Base-by-base conservation (phyloP, 1,140 invertebrate genomes). In the Drosophila tsacasi region DNA sequence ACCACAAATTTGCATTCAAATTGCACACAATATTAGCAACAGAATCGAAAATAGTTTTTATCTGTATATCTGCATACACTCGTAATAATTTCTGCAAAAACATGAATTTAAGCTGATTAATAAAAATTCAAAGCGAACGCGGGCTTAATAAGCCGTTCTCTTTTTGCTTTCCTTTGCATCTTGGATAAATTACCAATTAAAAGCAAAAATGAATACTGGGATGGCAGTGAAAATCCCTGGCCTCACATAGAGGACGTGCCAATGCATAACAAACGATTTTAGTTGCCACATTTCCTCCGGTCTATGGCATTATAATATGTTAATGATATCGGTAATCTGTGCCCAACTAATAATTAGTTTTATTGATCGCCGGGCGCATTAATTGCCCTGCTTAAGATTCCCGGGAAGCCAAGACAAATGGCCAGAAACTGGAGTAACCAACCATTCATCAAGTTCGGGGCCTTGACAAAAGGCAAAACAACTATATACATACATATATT, bases 1-100 rank as follows among this genome's bases (percentile, higher is more conserved):
- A 90, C 85, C 85, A 62, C 85, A 90, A 76, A 90, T 90, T 82
- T 90, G 75, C 81, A 79, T 85, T 90, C 68, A 82, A 90, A 76
- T 71, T 54, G 55, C 64, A 62, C 60, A 63, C 59, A 63, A 68
- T 83, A 81, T 89, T 89, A 83, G 68, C 77, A 73, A 50, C 62
- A 62, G 62, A 46, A 63, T 46, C 27, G 44, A 67, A 46, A 65
- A 60, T 61, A 76, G 66, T 76, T 73, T 72, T 60, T 72, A 35
- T 69, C 68, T 39, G 49, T 39, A 58, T 19, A 32, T 39, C 19
- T 5, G 46, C n/a, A 35, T 25, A n/a, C 35, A 57, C 54, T 39
- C 2, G 6, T 35, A 54, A 35, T 54, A 54, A 30, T 52, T 32
- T 52, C 17, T 0, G 49, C 19, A 35, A 23, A 27, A 54, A 37